Evolutionary conservation across 2,888 invertebrate genomes (phyloP).

Genomic region (Chrysomela aeneicollis): DNA sequence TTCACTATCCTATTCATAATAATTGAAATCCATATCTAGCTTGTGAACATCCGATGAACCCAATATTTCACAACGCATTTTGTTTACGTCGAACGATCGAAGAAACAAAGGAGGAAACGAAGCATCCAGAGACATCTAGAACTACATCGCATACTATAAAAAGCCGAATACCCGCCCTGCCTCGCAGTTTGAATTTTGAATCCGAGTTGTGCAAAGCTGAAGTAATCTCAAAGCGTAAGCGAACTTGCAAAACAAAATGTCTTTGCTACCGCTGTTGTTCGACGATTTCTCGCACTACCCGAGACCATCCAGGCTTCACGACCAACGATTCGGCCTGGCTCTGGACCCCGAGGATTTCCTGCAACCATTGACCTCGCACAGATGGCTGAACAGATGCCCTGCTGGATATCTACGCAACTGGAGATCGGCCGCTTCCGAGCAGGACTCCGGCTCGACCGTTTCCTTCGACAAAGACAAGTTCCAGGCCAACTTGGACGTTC

Average conservation of each 20-base stretch:
- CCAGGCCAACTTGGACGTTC: slow-evolving; percentile 36
- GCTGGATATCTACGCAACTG: slow-evolving; percentile 35
- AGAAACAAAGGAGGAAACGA: too few species aligned
- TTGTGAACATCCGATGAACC: neutral
- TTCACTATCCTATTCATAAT: too few species aligned
- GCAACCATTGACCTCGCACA: slow-evolving; percentile 20
- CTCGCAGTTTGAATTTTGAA: neutral
- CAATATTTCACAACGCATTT: neutral
- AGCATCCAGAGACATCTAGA: slow-evolving; percentile 11
- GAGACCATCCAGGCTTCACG: slow-evolving; percentile 11
- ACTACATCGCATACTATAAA: neutral
- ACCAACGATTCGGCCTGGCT: slow-evolving; percentile 22
- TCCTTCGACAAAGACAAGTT: slow-evolving; percentile 33
- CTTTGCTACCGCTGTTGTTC: slow-evolving; percentile 19
- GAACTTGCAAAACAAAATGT: slow-evolving; percentile 10
- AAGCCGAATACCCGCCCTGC: neutral
- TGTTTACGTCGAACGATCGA: neutral
- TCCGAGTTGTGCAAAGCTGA: neutral
- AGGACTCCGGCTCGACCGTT: slow-evolving; percentile 23
- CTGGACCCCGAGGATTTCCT: slow-evolving; percentile 20
- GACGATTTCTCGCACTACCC: neutral
- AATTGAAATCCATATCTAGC: neutral
- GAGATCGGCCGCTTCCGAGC: slow-evolving; percentile 30
- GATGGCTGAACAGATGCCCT: slow-evolving; percentile 15
- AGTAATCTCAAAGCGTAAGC: slow-evolving; percentile 3